Evolutionary conservation across 2,113 vertebrate genomes (phyloP).

Genomic region (Malurus alboscapulatus): DNA sequence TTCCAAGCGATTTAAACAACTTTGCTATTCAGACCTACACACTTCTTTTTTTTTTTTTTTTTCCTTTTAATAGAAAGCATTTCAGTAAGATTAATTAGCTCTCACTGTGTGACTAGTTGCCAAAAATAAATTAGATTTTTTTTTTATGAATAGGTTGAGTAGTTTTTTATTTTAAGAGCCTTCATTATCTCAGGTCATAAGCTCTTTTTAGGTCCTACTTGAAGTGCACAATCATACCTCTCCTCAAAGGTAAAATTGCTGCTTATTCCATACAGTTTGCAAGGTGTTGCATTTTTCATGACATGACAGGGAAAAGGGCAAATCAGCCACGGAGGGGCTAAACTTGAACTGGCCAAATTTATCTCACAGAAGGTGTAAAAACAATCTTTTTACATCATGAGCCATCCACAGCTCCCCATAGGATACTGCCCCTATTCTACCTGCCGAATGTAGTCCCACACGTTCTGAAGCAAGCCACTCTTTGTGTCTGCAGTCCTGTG

Average conservation of each 20-base stretch:
- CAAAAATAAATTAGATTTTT: neutral
- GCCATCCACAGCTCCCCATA: neutral
- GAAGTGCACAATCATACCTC: neutral
- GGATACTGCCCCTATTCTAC: neutral
- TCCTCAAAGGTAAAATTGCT: neutral
- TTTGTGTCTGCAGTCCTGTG: neutral
- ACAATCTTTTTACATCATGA: neutral
- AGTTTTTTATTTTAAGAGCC: neutral
- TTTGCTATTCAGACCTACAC: neutral
- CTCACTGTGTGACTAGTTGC: neutral
- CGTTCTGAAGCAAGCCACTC: fast-evolving
- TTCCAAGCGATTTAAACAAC: neutral
- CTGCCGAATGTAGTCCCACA: neutral
- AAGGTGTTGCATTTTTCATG: neutral
- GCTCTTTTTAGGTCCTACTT: neutral
- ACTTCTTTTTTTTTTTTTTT: neutral
- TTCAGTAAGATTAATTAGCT: neutral
- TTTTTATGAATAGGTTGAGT: neutral
- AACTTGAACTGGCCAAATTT: neutral
- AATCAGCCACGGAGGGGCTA: neutral
- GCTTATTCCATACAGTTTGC: neutral
- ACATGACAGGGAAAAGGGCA: neutral
- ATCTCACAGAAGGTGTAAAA: neutral
- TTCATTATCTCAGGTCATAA: neutral
- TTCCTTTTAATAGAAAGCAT: neutral